Conservation (phyloP, 2,797 vertebrate genomes). For the Girardinus metallicus region DNA sequence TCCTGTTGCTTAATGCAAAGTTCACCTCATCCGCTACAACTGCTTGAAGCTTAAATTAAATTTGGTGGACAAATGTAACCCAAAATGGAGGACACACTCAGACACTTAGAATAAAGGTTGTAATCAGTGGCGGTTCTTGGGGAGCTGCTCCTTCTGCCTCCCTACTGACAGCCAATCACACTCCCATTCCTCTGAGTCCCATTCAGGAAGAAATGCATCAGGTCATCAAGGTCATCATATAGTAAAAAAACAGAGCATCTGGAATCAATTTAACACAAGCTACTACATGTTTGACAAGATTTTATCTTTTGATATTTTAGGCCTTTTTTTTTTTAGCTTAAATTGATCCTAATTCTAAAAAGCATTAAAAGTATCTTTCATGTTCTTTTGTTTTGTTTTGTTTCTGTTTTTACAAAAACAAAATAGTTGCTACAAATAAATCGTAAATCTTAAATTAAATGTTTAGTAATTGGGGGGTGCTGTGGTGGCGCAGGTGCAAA, state of each 20-base stretch:
- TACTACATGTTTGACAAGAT: not conserved
- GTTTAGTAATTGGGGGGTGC: too few relatives aligned
- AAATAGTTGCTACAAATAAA: not conserved
- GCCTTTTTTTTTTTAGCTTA: not conserved
- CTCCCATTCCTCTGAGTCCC: not conserved
- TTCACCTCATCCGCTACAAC: constrained; percentile 25
- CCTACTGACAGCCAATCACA: not conserved
- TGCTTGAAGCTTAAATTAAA: constrained; percentile 4
- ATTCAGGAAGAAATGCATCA: not conserved
- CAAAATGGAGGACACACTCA: constrained; percentile 23
- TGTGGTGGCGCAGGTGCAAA: too few relatives aligned
- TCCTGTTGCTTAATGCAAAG: constrained; percentile 39
- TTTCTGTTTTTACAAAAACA: not conserved
- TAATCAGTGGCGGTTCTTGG: not conserved
- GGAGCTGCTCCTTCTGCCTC: not conserved
- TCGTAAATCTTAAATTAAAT: not conserved
- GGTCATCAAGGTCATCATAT: not conserved
- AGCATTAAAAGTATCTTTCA: not conserved
- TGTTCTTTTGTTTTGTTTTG: not conserved
- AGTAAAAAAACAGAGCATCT: not conserved
- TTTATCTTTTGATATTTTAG: not conserved
- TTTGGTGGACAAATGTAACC: constrained; percentile 21
- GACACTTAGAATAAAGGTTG: constrained; percentile 26
- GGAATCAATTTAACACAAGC: not conserved
- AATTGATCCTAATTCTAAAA: not conserved